Conservation (phyloP, 2,888 invertebrate genomes). For the Sphaerophoria rueppellii region DNA sequence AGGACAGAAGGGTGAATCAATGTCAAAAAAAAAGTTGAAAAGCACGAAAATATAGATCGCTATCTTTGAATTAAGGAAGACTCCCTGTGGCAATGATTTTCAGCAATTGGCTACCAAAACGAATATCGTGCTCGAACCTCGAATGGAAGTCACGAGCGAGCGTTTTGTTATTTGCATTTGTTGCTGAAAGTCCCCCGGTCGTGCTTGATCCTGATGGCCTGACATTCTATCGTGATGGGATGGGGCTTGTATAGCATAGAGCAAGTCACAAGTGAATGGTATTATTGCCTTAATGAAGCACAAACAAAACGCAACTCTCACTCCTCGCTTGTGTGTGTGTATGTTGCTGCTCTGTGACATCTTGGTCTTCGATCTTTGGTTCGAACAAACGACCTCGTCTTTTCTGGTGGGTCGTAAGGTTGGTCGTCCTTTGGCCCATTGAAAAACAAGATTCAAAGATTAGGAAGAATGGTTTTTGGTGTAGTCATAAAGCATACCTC, state of each 20-base stretch:
- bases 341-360: conserved; percentile 24
- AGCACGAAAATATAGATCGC: conserved; percentile 3
- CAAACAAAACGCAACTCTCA: conserved; percentile 36
- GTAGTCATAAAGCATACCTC: conserved; percentile 68
- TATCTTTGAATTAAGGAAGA: conserved; percentile 3
- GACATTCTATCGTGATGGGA: neutral
- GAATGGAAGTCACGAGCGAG: conserved; percentile 16
- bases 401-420: no score
- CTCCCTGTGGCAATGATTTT: neutral
- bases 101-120: neutral
- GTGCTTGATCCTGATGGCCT: neutral
- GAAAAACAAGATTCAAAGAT: conserved; percentile 50
- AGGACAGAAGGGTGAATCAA: neutral
- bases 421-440: conserved; percentile 22
- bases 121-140: neutral
- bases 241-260: no score
- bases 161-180: conserved; percentile 35
- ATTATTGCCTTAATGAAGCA: conserved; percentile 29
- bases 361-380: conserved; percentile 21
- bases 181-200: conserved; percentile 4
- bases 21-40: neutral
- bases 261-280: conserved; percentile 35
- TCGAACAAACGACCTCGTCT: conserved; percentile 1
- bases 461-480: conserved; percentile 64
- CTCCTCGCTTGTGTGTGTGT: neutral